Percentiles rank a stretch among this genome's conserved stretches.
Evolutionary conservation across 2,113 vertebrate species (phyloP).

Genomic region (Conger conger): DNA sequence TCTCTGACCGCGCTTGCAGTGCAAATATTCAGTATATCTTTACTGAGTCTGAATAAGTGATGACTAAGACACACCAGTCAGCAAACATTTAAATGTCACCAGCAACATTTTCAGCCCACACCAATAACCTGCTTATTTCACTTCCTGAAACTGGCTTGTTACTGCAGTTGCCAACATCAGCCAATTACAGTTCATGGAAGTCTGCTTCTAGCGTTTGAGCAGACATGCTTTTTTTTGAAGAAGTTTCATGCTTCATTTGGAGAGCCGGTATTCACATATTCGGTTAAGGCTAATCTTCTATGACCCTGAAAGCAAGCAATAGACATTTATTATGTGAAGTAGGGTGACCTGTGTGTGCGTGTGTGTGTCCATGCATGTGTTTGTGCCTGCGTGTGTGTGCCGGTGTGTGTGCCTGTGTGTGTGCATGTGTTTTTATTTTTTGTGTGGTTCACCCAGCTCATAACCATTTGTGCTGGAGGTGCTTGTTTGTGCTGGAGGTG

Average conservation of each 20-base stretch:
- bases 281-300: conserved; percentile 29
- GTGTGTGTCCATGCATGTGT: not conserved
- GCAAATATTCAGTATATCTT: not conserved
- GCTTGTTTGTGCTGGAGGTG: too few species aligned
- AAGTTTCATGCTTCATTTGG: not conserved
- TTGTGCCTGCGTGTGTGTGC: conserved; percentile 8
- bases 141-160: not conserved
- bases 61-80: not conserved
- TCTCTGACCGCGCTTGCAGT: not conserved
- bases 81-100: not conserved
- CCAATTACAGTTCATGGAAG: not conserved
- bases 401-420: not conserved
- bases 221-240: not conserved
- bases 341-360: too few species aligned
- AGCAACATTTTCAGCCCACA: not conserved
- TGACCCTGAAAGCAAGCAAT: conserved; percentile 24
- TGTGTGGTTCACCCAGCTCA: too few species aligned
- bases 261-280: conserved; percentile 20
- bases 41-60: not conserved
- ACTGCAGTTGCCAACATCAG: not conserved
- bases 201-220: not conserved
- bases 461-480: too few species aligned
- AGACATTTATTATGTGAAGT: too few species aligned
- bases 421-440: not conserved
- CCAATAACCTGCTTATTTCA: not conserved